Conservation (phyloP, 1,140 invertebrate genomes). For the Bombus polaris region DNA sequence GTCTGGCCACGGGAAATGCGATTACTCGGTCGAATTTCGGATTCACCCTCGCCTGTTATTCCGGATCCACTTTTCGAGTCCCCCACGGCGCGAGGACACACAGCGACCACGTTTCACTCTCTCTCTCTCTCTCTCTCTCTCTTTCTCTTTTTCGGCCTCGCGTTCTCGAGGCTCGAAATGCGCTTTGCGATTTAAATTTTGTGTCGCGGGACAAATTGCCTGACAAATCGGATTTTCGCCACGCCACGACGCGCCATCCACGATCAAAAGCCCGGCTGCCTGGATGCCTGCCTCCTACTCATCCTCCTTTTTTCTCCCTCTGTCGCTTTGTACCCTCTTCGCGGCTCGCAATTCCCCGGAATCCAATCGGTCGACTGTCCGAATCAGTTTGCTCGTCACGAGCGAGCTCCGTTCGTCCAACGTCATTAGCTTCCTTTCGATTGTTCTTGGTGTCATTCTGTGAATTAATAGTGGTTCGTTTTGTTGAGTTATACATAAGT, state of each 20-base stretch:
- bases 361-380: constrained; percentile 54
- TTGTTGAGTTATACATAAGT: no score
- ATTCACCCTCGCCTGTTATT: constrained; percentile 81
- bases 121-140: neutral
- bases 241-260: constrained; percentile 47
- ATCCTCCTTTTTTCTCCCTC: constrained; percentile 22
- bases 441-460: neutral
- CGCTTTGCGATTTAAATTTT: constrained; percentile 82
- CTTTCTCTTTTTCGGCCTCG: neutral
- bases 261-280: constrained; percentile 51
- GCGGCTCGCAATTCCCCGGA: constrained; percentile 41
- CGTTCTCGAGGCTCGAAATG: constrained; percentile 55
- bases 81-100: constrained; percentile 73
- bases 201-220: constrained; percentile 81
- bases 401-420: neutral
- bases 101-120: neutral
- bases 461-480: neutral
- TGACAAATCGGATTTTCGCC: constrained; percentile 79
- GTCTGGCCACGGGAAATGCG: constrained; percentile 73
- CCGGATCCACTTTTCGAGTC: constrained; percentile 78
- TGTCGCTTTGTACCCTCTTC: constrained; percentile 37
- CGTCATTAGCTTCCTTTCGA: neutral
- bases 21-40: constrained; percentile 78
- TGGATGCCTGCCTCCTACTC: constrained; percentile 17
- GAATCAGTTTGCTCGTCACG: constrained; percentile 28